Percentiles rank a stretch among this genome's conserved stretches.
Evolutionary conservation across 2,888 invertebrate species (phyloP).

Genomic region (Cataglyphis altisquamis): DNA sequence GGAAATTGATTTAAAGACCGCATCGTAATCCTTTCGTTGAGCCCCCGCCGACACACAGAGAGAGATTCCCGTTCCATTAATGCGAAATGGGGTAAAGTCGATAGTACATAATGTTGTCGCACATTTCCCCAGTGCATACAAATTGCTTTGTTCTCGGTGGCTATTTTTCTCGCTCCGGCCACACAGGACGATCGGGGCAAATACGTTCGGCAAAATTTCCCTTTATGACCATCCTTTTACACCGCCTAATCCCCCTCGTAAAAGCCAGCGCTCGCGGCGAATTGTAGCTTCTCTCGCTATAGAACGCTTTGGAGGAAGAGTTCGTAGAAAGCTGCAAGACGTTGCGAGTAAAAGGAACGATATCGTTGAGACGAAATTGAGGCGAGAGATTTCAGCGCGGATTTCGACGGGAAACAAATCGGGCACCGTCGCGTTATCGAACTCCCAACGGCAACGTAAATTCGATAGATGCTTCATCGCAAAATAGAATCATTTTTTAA

Average conservation of each 20-base stretch:
- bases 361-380: slow-evolving; percentile 62
- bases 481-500: slow-evolving; percentile 2
- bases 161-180: slow-evolving; percentile 34
- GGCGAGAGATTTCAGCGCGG: slow-evolving; percentile 61
- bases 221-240: slow-evolving; percentile 65
- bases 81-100: slow-evolving; percentile 5
- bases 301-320: slow-evolving; percentile 21
- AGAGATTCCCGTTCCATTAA: slow-evolving; percentile 34
- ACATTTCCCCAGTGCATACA: slow-evolving; percentile 39
- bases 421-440: slow-evolving; percentile 31
- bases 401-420: slow-evolving; percentile 54
- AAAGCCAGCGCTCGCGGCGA: slow-evolving; percentile 41
- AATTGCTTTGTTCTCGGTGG: slow-evolving; percentile 27
- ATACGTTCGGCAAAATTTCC: slow-evolving; percentile 68
- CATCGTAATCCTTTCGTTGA: slow-evolving; percentile 74
- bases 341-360: slow-evolving; percentile 62
- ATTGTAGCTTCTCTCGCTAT: slow-evolving; percentile 15
- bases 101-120: slow-evolving; percentile 41
- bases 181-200: slow-evolving; percentile 42
- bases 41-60: too few species aligned
- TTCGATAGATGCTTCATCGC: slow-evolving; percentile 12
- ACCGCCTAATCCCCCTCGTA: slow-evolving; percentile 65
- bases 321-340: slow-evolving; percentile 46
- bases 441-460: slow-evolving; percentile 13
- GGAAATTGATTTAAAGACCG: slow-evolving; percentile 77